phyloP scores from a whole-genome alignment of 2,113 vertebrate genomes.

The Oryzias woworae region DNA sequence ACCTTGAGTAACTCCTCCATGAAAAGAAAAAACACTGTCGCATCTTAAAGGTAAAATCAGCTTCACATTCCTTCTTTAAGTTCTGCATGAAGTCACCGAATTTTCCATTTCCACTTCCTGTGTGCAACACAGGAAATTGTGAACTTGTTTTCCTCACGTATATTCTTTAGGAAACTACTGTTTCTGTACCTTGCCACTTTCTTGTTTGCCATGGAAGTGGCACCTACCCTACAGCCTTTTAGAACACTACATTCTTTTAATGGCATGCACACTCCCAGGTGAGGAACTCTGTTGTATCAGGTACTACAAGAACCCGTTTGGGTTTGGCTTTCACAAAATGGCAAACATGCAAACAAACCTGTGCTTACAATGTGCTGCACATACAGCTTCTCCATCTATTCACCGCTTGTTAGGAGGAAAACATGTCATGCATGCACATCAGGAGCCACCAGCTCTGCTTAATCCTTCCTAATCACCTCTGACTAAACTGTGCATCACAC shows the following conservation, averaged over 20 bases:
- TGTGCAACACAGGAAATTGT: conserved; percentile 10
- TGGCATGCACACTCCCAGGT: conserved; percentile 41
- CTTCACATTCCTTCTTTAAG: conserved; percentile 23
- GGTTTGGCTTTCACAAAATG: conserved; percentile 38
- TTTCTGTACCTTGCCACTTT: not conserved
- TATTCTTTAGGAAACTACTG: not conserved
- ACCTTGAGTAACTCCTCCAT: conserved; percentile 19
- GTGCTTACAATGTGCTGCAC: conserved; percentile 19
- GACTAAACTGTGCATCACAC: conserved; percentile 40
- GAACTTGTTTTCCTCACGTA: not conserved
- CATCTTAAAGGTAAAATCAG: conserved; percentile 29
- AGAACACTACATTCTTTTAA: conserved; percentile 7
- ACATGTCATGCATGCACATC: conserved; percentile 37
- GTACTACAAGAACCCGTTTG: conserved; percentile 36
- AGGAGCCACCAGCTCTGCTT: conserved; percentile 46
- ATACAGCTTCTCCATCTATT: conserved; percentile 21
- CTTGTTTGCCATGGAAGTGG: conserved; percentile 18
- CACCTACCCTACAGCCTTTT: conserved; percentile 17
- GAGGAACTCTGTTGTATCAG: conserved; percentile 42
- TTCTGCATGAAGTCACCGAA: conserved; percentile 1
- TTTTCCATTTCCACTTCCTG: not conserved
- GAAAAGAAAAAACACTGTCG: conserved; percentile 16
- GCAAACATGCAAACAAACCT: conserved; percentile 45
- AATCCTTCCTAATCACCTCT: conserved; percentile 61
- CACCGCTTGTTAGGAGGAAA: conserved; percentile 16